phyloP scores from a whole-genome alignment of 2,888 invertebrate genomes.

The Chrysolina oricalcia region DNA sequence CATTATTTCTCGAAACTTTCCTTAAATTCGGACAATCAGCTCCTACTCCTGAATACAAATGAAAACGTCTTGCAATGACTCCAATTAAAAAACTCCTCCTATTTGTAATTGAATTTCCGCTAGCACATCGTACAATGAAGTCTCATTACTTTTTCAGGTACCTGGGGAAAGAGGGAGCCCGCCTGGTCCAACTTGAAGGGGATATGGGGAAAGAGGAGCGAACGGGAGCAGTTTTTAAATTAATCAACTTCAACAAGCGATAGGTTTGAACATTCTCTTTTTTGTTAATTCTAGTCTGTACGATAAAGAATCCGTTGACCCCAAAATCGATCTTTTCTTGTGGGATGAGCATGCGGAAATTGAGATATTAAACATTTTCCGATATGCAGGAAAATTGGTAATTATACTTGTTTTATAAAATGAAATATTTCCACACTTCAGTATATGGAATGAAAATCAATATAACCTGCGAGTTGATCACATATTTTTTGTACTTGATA shows the following conservation, averaged over 20 bases:
- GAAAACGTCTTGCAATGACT: background rate
- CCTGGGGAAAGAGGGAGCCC: slow-evolving; percentile 85
- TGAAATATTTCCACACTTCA: too few species aligned
- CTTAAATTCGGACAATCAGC: background rate
- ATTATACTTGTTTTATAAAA: too few species aligned
- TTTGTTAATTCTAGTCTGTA: background rate
- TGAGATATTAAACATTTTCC: too few species aligned
- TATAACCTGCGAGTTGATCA: too few species aligned
- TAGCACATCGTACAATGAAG: background rate
- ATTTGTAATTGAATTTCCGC: background rate
- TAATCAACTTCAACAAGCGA: slow-evolving; percentile 49
- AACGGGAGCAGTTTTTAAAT: slow-evolving; percentile 51
- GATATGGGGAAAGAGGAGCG: slow-evolving; percentile 84
- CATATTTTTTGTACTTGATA: too few species aligned
- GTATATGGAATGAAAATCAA: too few species aligned
- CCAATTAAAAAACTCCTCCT: background rate
- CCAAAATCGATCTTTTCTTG: background rate
- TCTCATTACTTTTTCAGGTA: slow-evolving; percentile 72
- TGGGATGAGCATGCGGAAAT: too few species aligned
- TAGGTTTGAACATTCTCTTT: slow-evolving; percentile 41
- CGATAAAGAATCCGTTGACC: background rate
- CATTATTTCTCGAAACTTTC: background rate
- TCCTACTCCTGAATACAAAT: background rate
- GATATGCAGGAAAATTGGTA: too few species aligned
- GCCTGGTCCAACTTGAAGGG: slow-evolving; percentile 87